These are phyloP conservation scores for Hemichromis elongatus DNA, from an alignment of 2,113 vertebrate genomes.

Conservation along the genomic window DNA sequence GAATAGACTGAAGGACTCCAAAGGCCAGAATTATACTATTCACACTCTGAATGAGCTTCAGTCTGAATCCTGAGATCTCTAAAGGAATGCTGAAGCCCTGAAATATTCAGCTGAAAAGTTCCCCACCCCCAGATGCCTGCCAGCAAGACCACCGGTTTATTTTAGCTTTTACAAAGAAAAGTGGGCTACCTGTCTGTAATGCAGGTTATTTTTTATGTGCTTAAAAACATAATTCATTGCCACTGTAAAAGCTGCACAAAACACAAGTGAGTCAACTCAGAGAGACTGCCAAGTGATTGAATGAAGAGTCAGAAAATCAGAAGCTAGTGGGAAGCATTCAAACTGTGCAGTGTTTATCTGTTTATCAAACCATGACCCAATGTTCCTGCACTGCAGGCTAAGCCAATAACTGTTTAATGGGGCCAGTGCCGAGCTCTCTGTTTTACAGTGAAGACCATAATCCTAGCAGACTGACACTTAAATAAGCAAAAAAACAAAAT, in stretches of 20 bases:
- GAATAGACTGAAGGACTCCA: conserved; percentile 16
- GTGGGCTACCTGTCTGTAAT: neutral
- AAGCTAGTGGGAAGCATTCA: conserved; percentile 15
- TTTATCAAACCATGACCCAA: conserved; percentile 6
- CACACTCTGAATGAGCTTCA: conserved; percentile 30
- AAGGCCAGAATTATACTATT: conserved; percentile 29
- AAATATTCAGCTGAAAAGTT: conserved; percentile 29
- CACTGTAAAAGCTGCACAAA: neutral
- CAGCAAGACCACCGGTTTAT: neutral
- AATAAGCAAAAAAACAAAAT: neutral
- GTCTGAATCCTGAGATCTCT: conserved; percentile 6
- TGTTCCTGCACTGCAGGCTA: neutral
- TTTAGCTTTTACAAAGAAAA: conserved; percentile 17
- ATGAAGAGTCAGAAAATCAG: conserved; percentile 36
- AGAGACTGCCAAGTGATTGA: conserved; percentile 7
- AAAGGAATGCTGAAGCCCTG: conserved; percentile 25
- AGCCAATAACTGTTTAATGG: neutral
- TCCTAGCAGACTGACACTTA: conserved; percentile 26
- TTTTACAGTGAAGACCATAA: conserved; percentile 17
- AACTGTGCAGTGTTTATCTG: conserved; percentile 18
- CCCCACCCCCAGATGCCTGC: conserved; percentile 13
- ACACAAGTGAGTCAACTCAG: neutral
- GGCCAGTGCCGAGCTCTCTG: neutral
- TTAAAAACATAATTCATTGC: neutral
- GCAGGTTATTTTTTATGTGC: neutral